A percentile compares a stretch with the other conserved stretches of the same genome.
Evolutionary conservation across 1,140 invertebrate genomes (phyloP).

Genomic region (Euura saliciscinereae): DNA sequence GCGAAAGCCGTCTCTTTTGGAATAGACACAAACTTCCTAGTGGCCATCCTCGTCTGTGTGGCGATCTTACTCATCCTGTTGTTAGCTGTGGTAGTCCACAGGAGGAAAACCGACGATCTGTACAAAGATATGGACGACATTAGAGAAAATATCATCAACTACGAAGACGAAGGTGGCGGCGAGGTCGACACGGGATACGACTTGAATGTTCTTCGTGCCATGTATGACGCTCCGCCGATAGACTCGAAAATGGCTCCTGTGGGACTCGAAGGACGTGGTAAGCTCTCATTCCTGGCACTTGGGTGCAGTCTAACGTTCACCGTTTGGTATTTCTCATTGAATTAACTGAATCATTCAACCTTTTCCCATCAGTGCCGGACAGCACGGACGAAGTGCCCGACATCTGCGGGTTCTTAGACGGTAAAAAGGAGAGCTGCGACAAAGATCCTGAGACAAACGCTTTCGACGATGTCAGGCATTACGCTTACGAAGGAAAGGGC

Average conservation of each 20-base stretch:
- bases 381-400: constrained; percentile 73
- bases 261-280: constrained; percentile 53
- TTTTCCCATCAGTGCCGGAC: constrained; percentile 46
- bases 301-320: too few relatives aligned
- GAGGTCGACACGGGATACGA: constrained; percentile 95
- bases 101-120: constrained; percentile 81
- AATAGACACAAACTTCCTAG: constrained; percentile 82
- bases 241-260: constrained; percentile 54
- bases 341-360: too few relatives aligned
- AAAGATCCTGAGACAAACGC: constrained; percentile 89
- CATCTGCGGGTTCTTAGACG: constrained; percentile 89
- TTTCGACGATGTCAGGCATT: constrained; percentile 94
- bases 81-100: constrained; percentile 85
- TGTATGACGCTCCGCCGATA: constrained; percentile 66
- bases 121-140: constrained; percentile 96
- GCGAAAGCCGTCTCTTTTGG: constrained; percentile 78
- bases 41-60: constrained; percentile 83
- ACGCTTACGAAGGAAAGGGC: constrained; percentile 95
- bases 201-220: constrained; percentile 81
- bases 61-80: constrained; percentile 80
- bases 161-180: constrained; percentile 96
- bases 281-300: constrained; percentile 10
- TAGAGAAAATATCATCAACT: constrained; percentile 95
- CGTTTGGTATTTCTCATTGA: too few relatives aligned
- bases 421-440: constrained; percentile 88